Evolutionary conservation across 2,113 vertebrate species (phyloP).

Genomic region (Charadrius vociferus): DNA sequence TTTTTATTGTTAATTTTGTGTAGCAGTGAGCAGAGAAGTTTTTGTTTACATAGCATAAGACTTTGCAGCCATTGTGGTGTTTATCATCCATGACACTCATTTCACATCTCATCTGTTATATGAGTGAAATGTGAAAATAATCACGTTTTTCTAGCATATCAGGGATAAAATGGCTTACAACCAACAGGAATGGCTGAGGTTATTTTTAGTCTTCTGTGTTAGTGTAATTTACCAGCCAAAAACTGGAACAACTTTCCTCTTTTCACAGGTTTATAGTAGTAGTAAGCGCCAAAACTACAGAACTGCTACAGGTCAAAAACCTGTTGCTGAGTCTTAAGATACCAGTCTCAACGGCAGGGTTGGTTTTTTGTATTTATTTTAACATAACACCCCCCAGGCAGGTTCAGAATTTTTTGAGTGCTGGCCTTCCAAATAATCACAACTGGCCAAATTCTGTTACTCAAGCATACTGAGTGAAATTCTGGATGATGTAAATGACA

Average conservation of each 20-base stretch:
- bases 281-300: not conserved
- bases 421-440: not conserved
- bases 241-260: not conserved
- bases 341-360: not conserved
- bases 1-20: slow-evolving; percentile 61
- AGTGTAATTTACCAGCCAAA: not conserved
- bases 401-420: not conserved
- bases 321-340: not conserved
- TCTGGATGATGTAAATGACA: not conserved
- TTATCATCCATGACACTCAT: slow-evolving; percentile 56
- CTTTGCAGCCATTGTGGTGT: slow-evolving; percentile 9
- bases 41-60: slow-evolving; percentile 53
- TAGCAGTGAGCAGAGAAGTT: slow-evolving; percentile 13
- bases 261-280: not conserved
- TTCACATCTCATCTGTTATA: slow-evolving; percentile 58
- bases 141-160: not conserved
- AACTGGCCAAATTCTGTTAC: not conserved
- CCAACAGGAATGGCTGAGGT: not conserved
- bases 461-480: not conserved
- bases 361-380: not conserved
- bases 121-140: slow-evolving; percentile 58
- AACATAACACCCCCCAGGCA: not conserved
- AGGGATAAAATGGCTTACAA: not conserved
- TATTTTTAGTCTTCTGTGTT: not conserved
- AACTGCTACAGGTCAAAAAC: not conserved